phyloP scores from a whole-genome alignment of 2,113 vertebrate species.

The Tapirus terrestris region DNA sequence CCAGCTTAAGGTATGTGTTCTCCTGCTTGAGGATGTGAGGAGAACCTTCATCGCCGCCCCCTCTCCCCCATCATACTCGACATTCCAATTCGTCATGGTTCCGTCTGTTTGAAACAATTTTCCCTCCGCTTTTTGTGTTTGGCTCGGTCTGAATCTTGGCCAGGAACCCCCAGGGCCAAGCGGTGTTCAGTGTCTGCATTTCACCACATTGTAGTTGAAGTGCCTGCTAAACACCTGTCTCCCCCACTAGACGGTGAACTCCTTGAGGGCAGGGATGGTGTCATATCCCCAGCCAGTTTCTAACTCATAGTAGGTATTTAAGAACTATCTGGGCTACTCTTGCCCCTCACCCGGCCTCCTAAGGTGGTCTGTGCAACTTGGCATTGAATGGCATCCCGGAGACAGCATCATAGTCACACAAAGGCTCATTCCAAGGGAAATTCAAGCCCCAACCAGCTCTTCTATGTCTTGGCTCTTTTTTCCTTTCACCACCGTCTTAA shows the following conservation, averaged over 20 bases:
- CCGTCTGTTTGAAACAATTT: not conserved
- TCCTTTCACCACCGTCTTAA: not conserved
- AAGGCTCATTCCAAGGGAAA: not conserved
- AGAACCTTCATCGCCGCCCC: not conserved
- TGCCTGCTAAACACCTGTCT: not conserved
- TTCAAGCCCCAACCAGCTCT: not conserved
- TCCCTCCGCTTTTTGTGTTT: not conserved
- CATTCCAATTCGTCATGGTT: not conserved
- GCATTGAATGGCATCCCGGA: not conserved
- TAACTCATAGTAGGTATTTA: not conserved
- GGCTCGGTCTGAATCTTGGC: not conserved
- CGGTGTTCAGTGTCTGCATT: accelerated
- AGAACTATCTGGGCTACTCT: not conserved
- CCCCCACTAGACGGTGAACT: accelerated
- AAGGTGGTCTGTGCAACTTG: accelerated
- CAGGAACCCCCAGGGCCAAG: not conserved
- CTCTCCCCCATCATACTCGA: accelerated
- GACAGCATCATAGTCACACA: accelerated
- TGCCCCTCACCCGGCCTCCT: not conserved
- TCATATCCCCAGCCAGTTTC: not conserved
- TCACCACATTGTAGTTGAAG: accelerated
- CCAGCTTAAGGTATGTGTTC: not conserved
- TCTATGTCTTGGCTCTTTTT: not conserved
- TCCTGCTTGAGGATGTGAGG: not conserved
- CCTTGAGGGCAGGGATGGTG: not conserved